Evolutionary conservation across 2,113 vertebrate genomes (phyloP).

Genomic region (Hipposideros armiger): DNA sequence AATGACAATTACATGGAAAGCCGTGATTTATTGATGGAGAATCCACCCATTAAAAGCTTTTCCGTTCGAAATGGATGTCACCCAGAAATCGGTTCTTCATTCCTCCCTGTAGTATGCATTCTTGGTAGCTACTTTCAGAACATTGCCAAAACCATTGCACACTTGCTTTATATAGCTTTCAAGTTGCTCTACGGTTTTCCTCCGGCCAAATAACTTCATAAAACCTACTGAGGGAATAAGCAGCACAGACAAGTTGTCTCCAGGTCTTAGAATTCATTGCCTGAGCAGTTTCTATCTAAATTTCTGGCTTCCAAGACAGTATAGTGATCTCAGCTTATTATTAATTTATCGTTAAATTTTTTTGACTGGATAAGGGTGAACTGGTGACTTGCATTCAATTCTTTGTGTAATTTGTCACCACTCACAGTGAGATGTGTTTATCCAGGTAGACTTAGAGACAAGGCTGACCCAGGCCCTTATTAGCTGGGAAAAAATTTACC

Average conservation of each 20-base stretch:
- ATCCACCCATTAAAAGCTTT: constrained; percentile 66
- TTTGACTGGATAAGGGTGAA: not conserved
- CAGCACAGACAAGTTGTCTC: constrained; percentile 76
- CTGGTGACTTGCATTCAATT: not conserved
- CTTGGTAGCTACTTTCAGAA: constrained; percentile 64
- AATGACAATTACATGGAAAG: constrained; percentile 13
- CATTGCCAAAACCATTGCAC: constrained; percentile 69
- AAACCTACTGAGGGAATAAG: constrained; percentile 76
- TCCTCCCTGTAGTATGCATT: constrained; percentile 68
- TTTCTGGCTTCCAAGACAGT: not conserved
- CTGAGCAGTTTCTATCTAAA: not conserved
- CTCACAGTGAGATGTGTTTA: not conserved
- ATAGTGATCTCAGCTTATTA: constrained; percentile 5
- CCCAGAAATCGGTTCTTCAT: constrained; percentile 55
- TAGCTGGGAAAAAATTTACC: not conserved
- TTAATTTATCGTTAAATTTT: not conserved
- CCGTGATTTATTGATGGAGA: constrained; percentile 16
- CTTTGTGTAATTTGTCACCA: not conserved
- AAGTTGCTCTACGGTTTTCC: constrained; percentile 58
- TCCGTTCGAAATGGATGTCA: constrained; percentile 48
- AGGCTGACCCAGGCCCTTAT: not conserved
- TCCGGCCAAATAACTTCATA: constrained; percentile 68
- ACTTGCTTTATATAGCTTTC: constrained; percentile 74
- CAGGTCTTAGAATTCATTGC: constrained; percentile 59
- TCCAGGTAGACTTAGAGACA: not conserved